These are phyloP conservation scores for Papilio polytes DNA, from an alignment of 1,140 invertebrate genomes.

Conservation along the genomic window DNA sequence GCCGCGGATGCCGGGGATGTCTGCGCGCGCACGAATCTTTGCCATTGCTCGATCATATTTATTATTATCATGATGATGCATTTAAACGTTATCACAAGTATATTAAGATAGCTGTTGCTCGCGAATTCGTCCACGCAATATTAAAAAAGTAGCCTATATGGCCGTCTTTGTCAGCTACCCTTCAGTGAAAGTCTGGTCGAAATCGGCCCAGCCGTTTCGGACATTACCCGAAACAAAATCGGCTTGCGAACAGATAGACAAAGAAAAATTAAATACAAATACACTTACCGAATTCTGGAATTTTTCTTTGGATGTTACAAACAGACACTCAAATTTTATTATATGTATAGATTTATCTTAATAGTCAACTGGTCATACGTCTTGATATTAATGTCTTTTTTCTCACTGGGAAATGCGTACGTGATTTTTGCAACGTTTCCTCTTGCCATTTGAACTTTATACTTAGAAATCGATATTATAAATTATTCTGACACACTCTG, in stretches of 20 bases:
- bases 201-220: no score
- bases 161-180: no score
- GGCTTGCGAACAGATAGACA: no score
- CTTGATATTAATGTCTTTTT: conserved; percentile 19
- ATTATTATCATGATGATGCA: conserved; percentile 15
- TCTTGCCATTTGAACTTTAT: neutral
- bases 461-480: neutral
- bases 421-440: neutral
- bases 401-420: conserved; percentile 3
- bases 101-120: no score
- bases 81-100: neutral
- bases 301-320: no score
- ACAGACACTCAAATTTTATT: no score
- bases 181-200: no score
- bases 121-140: neutral
- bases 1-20: conserved; percentile 19
- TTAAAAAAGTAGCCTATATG: neutral
- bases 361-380: neutral
- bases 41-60: conserved; percentile 8
- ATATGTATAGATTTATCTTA: no score
- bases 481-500: neutral
- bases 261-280: no score
- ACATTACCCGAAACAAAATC: no score
- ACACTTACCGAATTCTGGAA: no score
- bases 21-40: neutral